Conservation (phyloP, 2,888 invertebrate genomes). For the Congeria kusceri region DNA sequence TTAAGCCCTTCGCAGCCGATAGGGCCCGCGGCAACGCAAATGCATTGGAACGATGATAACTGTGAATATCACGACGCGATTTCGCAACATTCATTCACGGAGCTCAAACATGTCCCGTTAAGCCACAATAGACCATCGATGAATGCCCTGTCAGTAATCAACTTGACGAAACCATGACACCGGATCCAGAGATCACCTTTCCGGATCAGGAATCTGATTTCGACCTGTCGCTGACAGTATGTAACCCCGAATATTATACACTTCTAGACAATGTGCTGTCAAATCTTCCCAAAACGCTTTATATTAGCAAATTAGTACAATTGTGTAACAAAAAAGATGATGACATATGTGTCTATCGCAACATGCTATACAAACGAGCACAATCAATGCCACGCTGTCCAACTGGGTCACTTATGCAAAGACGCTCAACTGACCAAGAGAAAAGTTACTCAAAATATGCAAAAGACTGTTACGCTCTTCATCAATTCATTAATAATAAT, state of each 20-base stretch:
- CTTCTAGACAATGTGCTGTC: conserved; percentile 5
- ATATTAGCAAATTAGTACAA: conserved; percentile 9
- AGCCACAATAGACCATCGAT: too few species aligned
- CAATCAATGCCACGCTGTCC: neutral
- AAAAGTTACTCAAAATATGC: conserved; percentile 5
- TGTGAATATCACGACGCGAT: too few species aligned
- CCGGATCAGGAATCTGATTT: too few species aligned
- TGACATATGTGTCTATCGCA: conserved; percentile 14
- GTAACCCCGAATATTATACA: conserved; percentile 13
- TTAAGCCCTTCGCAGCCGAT: too few species aligned
- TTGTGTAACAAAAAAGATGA: neutral
- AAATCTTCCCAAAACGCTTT: conserved; percentile 15
- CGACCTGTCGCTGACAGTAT: too few species aligned
- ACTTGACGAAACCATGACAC: too few species aligned
- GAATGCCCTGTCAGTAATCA: too few species aligned
- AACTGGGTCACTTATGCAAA: neutral
- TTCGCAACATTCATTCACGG: too few species aligned
- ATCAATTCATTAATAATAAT: conserved; percentile 11
- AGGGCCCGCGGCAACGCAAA: too few species aligned
- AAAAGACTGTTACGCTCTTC: conserved; percentile 6
- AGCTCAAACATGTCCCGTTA: too few species aligned
- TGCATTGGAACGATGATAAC: too few species aligned
- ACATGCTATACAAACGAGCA: conserved; percentile 3
- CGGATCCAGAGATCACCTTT: too few species aligned
- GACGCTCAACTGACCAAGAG: conserved; percentile 2